Evolutionary conservation across 2,888 invertebrate genomes (phyloP), one percentile per base, ranked within the genome.

Genomic region (Phoenoteleia sp.): DNA sequence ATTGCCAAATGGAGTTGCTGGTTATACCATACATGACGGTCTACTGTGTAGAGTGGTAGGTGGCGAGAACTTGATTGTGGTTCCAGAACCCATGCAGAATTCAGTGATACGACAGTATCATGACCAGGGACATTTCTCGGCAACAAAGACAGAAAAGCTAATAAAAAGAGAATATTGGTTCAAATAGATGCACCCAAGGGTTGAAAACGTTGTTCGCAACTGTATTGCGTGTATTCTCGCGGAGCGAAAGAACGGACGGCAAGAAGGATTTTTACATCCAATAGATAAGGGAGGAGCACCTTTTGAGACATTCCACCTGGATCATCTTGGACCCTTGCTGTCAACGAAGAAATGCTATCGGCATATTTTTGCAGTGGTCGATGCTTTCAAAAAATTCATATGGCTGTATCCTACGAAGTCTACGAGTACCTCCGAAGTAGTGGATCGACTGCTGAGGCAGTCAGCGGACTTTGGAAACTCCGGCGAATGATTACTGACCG

Each of bases 201-300:
- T 87, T n/a, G 39, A 83, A 29, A 77, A 62, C 17, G 33, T 64
- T 11, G 25, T 87, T 3, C 29, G 11, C 4, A 85, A 77, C 15
- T 88, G 85, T 17, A 56, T 88, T 0, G 42, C 77, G 4, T 88
- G 74, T 21, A 88, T 87, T 11, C 17, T 88, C 4, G 74, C 80
- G 0, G 85, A 83, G 9, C 72, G 58, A 23, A 86, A 87, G 39
- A 45, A 75, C 13, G 75, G 86, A 2, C 84, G 81, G 23, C 71
- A 58, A 7, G 81, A 87, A n/a, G 87, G 86, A 0, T 69, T 82
- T 3, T 27, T 87, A 0, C 21, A 49, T 23, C 7, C 71, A 1
- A 75, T 87, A 0, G 56, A 49, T 0, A 87, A 85, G 49, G 81
- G 81, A 0, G 75, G 72, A 1, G n/a, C 45, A 2, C 84, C 86